Evolutionary conservation across 2,113 vertebrate genomes (phyloP).

Genomic region (Microcebus murinus): DNA sequence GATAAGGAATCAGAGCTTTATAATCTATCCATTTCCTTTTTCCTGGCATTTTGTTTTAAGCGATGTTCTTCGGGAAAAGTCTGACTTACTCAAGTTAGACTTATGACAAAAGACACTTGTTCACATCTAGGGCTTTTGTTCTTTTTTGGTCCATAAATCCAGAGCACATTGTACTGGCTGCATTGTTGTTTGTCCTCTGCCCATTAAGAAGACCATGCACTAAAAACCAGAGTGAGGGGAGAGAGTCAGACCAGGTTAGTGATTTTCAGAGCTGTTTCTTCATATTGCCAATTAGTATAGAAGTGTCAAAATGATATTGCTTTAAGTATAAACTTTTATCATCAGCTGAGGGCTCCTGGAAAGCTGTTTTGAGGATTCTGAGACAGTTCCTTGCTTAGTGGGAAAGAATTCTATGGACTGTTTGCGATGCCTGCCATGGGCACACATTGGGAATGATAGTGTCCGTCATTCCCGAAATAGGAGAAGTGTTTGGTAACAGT

Average conservation of each 20-base stretch:
- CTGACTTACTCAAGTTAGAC: neutral
- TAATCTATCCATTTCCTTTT: neutral
- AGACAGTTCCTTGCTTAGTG: neutral
- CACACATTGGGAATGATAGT: neutral
- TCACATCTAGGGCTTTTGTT: neutral
- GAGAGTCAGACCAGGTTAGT: neutral
- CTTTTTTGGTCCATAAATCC: neutral
- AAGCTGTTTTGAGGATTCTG: constrained; percentile 17
- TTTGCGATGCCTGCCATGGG: neutral
- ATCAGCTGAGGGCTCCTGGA: neutral
- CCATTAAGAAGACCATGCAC: neutral
- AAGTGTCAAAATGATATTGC: neutral
- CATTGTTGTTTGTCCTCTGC: neutral
- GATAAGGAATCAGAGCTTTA: neutral
- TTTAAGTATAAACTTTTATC: neutral
- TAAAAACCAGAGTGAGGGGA: neutral
- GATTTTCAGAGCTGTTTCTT: constrained; percentile 4
- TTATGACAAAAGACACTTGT: neutral
- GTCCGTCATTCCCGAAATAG: neutral
- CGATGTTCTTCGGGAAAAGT: neutral
- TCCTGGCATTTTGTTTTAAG: neutral
- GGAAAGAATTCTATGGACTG: neutral
- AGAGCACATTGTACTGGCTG: neutral
- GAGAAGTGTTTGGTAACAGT: neutral
- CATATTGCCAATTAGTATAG: neutral